A percentile compares a stretch with the other conserved stretches of the same genome.
Evolutionary conservation across 2,113 vertebrate genomes (phyloP).

Genomic region (Laticauda laticaudata): DNA sequence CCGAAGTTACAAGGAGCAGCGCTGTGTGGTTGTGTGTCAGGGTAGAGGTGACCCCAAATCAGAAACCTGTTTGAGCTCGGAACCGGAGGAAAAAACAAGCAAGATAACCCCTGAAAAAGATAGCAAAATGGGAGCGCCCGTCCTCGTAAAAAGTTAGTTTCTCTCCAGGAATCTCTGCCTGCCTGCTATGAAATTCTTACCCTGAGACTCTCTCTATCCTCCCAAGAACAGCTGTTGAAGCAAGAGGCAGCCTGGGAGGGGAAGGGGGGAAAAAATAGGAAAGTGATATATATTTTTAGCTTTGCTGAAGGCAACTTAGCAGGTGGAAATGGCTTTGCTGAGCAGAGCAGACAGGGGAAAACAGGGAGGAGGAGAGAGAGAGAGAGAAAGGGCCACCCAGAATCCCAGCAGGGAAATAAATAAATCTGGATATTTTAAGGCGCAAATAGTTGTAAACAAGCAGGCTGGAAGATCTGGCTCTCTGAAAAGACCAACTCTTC

Average conservation of each 20-base stretch:
- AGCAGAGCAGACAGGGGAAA: neutral
- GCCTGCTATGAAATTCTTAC: neutral
- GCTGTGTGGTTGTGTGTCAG: neutral
- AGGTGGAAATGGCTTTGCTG: constrained; percentile 34
- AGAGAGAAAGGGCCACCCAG: neutral
- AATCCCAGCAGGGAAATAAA: no score
- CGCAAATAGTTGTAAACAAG: neutral
- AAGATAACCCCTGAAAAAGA: no score
- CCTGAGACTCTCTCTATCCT: no score
- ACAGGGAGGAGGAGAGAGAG: no score
- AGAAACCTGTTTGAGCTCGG: no score
- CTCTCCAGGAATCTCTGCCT: neutral
- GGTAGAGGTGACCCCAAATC: neutral
- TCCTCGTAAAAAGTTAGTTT: neutral
- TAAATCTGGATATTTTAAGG: neutral
- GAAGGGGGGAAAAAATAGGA: neutral
- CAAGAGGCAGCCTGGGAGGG: neutral
- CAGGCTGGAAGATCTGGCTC: neutral
- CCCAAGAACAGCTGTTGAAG: constrained; percentile 6
- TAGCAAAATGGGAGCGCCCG: neutral
- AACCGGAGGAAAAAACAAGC: no score
- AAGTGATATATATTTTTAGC: constrained; percentile 63
- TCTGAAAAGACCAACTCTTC: neutral
- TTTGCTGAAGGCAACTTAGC: constrained; percentile 23
- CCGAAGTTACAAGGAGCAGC: neutral